A percentile compares a stretch with the other conserved stretches of the same genome.
These are phyloP conservation scores for Danio tinwini DNA, from an alignment of 2,797 vertebrate species.

Conservation along the genomic window DNA sequence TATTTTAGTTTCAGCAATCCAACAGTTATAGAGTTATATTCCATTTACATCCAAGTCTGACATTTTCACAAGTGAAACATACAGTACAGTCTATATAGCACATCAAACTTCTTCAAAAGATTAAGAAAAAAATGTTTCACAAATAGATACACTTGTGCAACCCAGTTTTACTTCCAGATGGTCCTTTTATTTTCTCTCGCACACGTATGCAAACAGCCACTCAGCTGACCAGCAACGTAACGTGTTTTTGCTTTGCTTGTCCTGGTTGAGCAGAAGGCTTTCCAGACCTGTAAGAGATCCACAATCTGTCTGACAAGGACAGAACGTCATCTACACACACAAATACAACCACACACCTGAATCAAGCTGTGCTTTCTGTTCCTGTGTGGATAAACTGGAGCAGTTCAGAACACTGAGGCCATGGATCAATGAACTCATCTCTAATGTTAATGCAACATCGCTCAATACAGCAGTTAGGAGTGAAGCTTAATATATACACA, in stretches of 20 bases:
- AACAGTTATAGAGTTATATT: neutral
- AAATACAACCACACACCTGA: constrained; percentile 1
- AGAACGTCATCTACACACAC: neutral
- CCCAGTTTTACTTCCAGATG: neutral
- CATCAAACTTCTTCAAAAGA: neutral
- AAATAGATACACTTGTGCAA: neutral
- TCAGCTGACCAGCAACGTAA: neutral
- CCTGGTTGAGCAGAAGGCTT: constrained; percentile 16
- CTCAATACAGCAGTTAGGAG: neutral
- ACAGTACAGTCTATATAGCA: neutral
- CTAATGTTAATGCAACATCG: constrained; percentile 14
- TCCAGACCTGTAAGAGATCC: constrained; percentile 19
- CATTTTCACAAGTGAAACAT: neutral
- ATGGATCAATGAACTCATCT: neutral
- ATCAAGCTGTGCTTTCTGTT: constrained; percentile 27
- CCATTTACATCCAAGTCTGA: neutral
- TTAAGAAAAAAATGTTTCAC: neutral
- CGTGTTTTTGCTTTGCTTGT: constrained; percentile 17
- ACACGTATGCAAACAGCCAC: neutral
- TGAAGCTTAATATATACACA: neutral
- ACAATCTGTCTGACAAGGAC: constrained; percentile 33
- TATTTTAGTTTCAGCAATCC: neutral
- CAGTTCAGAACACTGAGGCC: neutral
- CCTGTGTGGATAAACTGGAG: neutral
- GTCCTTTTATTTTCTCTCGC: neutral